Base-by-base conservation (phyloP, 2,797 vertebrate species). In the Cottoperca gobio region DNA sequence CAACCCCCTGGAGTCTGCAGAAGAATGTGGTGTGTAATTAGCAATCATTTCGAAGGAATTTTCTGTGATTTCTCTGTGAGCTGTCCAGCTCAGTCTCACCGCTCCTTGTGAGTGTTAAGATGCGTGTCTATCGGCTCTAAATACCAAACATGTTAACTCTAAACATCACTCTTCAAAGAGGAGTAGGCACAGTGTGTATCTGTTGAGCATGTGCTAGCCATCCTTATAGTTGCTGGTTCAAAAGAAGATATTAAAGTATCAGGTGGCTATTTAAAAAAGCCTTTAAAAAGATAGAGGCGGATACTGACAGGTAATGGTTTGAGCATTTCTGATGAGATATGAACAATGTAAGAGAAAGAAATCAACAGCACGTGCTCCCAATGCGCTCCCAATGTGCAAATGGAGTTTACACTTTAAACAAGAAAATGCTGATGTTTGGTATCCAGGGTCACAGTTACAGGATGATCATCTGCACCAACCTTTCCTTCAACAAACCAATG, bases 11-110 rank as follows among this genome's bases (percentile, higher is more conserved):
- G 86, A 81, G 81, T 70, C 60, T 49, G 33, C 8, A 45, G 66
- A 91, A 64, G 71, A 86, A 91, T 89, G 77, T 23, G 26, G 58
- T 84, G 68, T 83, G 84, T 78, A 86, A 85, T 88, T 80, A 90
- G 43, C 59, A 49, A 70, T 76, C 14, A 79, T 84, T 84, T 75
- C 2, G 0, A 42, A 62, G 77, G 82, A 80, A 76, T 85, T 71
- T 62, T 80, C 46, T 35, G 53, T 54, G 43, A 85, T 87, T 80
- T 81, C 59, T 84, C 61, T 37, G 33, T 66, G 58, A 39, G 70
- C 17, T 5, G 52, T 73, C 39, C 61, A 71, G 77, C 53, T 60
- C 35, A 59, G 50, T n/a, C 48, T 48, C 59, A 49, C 53, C 53
- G 48, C 24, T 52, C n/a, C 1, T 19, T 1, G 39, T 57, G 43